Evolutionary conservation across 2,888 invertebrate genomes (phyloP), one percentile per base, ranked within the genome.

Genomic region (Ophion ellenae): DNA sequence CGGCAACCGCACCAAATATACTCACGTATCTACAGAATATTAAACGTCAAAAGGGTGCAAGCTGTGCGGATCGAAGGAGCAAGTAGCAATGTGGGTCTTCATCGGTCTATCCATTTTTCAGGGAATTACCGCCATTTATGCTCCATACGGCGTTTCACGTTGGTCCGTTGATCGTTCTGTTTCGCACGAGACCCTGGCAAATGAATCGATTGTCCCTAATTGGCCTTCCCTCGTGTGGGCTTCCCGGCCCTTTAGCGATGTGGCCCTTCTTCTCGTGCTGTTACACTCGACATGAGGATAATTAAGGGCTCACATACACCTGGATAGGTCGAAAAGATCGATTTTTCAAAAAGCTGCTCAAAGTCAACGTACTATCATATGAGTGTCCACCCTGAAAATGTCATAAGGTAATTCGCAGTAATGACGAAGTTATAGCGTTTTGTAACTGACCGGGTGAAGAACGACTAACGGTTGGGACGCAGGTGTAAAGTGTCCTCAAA

Each of bases 141-240:
- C 24, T 59, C 59, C 17, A 36, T 24, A 14, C 40, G 45, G 57
- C n/a, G 17, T 64, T 79, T 59, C 63, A 63, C 61, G 36, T 53
- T 45, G 4, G 24, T 64, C 32, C 40, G 20, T 69, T 28, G 57
- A 20, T 32, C 63, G 53, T 73, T 11, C 71, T 75, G 40, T 71
- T 63, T 64, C 75, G 88, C 88, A 89, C 87, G 86, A 86, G 87
- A 90, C 88, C 40, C 40, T n/a, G 76, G 75, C 88, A 90, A 91
- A 91, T 91, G 89, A 91, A 91, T 89, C 91, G 91, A 91, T 91
- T 91, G 90, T 88, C 87, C 87, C 86, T 90, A 89, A 90, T 89
- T 89, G 88, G 88, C 87, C 86, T 24, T 24, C 24, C 24, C 84
- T 90, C 59, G 71, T 59, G 59, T 53, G 75, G 6, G 40, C 9